Percentiles rank a stretch among this genome's conserved stretches.
Evolutionary conservation across 2,113 vertebrate species (phyloP).

Genomic region (Donacobius atricapilla): DNA sequence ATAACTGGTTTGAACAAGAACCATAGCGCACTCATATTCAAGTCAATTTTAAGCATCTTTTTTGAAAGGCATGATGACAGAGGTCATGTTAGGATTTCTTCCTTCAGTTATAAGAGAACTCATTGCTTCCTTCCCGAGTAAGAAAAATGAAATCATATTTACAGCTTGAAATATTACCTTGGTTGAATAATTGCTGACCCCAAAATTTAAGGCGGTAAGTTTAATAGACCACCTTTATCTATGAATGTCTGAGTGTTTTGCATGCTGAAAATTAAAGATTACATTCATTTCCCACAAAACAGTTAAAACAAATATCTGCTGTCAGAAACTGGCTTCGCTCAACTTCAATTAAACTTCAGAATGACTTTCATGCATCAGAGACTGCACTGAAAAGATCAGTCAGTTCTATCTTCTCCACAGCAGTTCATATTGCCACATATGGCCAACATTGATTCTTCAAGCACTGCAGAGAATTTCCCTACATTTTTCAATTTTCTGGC

Average conservation of each 20-base stretch:
- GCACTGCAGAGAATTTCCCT: background rate
- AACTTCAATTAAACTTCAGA: constrained; percentile 52
- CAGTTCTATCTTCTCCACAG: background rate
- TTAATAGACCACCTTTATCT: constrained; percentile 62
- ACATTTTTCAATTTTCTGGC: constrained; percentile 38
- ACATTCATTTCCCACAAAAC: constrained; percentile 32
- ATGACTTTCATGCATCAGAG: constrained; percentile 39
- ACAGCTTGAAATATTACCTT: constrained; percentile 28
- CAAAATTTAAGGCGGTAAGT: constrained; percentile 24
- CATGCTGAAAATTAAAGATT: constrained; percentile 34
- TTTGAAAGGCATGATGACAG: background rate
- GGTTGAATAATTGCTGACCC: background rate
- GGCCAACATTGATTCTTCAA: background rate
- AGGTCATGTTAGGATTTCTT: background rate
- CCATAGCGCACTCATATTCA: fast-evolving
- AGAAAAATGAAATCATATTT: background rate
- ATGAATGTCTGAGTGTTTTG: background rate
- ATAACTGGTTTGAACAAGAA: background rate
- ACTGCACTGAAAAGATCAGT: background rate
- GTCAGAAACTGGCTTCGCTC: background rate
- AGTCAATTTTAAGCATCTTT: background rate
- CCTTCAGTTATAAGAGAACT: background rate
- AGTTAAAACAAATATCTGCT: constrained; percentile 37
- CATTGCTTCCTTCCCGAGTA: background rate
- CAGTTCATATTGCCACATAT: background rate